Evolutionary conservation across 2,888 invertebrate genomes (phyloP), one percentile per base, ranked within the genome.

Genomic region (Lysandra coridon): DNA sequence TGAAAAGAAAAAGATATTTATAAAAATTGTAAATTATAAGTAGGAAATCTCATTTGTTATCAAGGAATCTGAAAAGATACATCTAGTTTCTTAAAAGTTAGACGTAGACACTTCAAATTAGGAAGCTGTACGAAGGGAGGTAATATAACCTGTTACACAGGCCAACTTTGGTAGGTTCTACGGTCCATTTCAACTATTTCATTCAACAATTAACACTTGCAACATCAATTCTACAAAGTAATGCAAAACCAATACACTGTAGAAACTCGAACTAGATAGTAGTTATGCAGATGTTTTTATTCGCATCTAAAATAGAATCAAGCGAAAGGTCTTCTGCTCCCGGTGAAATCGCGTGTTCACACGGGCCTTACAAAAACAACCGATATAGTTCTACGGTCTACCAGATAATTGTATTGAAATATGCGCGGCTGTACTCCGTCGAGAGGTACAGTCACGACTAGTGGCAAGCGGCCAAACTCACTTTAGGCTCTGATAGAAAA

Each of bases 271-370:
- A 53, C 69, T 69, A 69, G 69, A 69, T 69, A 69, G 64, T 69
- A 30, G 69, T 69, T 69, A 69, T 69, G 69, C 33, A 40, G 74
- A 74, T 74, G 74, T 74, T 74, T 88, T 88, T 88, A 69, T 88
- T 90, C 88, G 88, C 87, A 91, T 91, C 90, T 88, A 85, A 86
- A 88, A 88, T 89, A 87, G 89, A 88, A 91, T 90, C 89, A 89
- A 94, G 92, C 92, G 92, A 92, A 93, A 93, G 92, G 93, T 90
- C 90, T 90, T 88, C 89, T 83, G 85, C 85, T 91, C 91, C 89
- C 88, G 90, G 93, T 90, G 93, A 93, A 93, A 93, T 92, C 92
- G 89, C 91, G 88, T 88, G 88, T 91, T 91, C 92, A 91, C 92
- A 92, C 88, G 88, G 87, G 85, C 85, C 85, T 85, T 82, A 88